Evolutionary conservation across 2,888 invertebrate species (phyloP).

Genomic region (Mesorhabditis belari): DNA sequence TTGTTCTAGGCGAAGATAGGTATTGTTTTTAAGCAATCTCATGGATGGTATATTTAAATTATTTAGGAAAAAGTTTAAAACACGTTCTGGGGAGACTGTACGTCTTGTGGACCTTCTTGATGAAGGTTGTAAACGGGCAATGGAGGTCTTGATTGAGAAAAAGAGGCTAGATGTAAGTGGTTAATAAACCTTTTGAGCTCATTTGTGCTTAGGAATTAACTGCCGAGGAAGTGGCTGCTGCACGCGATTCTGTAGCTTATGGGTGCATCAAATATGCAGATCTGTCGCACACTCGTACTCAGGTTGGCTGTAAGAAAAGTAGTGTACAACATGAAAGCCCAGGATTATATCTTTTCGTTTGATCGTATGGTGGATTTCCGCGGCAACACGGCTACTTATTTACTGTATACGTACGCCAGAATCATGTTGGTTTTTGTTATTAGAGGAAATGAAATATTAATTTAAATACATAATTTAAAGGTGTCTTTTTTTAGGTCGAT

Average conservation of each 20-base stretch:
- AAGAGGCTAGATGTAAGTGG: constrained; percentile 54
- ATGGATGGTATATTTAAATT: neutral
- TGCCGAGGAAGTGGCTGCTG: constrained; percentile 33
- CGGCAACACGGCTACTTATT: constrained; percentile 95
- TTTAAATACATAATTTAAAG: too few relatives aligned
- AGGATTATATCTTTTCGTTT: constrained; percentile 92
- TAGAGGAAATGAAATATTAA: too few relatives aligned
- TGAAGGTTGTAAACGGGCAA: constrained; percentile 65
- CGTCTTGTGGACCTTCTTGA: constrained; percentile 78
- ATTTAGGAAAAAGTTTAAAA: constrained; percentile 87
- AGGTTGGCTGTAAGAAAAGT: constrained; percentile 51
- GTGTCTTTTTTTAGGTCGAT: constrained; percentile 55
- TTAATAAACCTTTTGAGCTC: neutral
- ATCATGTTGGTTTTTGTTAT: constrained; percentile 67
- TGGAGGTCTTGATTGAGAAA: constrained; percentile 57
- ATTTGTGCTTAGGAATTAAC: constrained; percentile 29
- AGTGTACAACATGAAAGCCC: constrained; percentile 8
- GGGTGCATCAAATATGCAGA: constrained; percentile 98
- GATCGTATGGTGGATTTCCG: constrained; percentile 98
- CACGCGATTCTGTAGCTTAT: constrained; percentile 75
- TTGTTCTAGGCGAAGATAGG: constrained; percentile 91
- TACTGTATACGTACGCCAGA: constrained; percentile 85
- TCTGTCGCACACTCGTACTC: constrained; percentile 80
- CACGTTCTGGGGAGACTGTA: constrained; percentile 90
- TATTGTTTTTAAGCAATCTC: constrained; percentile 31